Evolutionary conservation across 2,113 vertebrate genomes (phyloP), one percentile per base, ranked within the genome.

Genomic region (Protomyctophum bolini): DNA sequence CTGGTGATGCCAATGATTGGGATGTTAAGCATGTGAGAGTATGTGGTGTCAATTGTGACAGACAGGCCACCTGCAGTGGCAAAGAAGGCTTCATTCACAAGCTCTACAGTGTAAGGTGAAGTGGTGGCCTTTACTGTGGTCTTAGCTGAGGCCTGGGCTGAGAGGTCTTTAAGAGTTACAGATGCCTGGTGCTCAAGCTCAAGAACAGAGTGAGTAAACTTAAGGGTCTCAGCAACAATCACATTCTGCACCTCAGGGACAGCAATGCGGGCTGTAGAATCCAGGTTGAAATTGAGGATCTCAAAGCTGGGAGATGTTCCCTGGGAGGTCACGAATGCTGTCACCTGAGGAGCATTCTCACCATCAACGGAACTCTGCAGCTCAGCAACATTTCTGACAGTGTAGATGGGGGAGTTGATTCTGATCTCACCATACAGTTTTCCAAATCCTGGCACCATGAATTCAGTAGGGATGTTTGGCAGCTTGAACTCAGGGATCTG

Each of bases 361-460:
- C 70, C 91, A 63, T 83, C 72, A 15, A 94, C 96, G 52, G 81
- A 59, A 57, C 97, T 97, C 52, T 88, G 87, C 68, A 98, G 45
- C 67, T 92, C 91, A 77, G 88, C 94, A 77, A 88, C 85, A 7
- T 91, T 92, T 54, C 88, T 92, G 10, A 96, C 28, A 0, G 68
- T 89, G 74, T 97, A 94, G 81, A 97, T 84, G 4, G 97, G 95
- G 82, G 93, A 94, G 0, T 81, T 82, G 28, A 98, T 80, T 91
- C 70, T 95, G 72, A 97, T 88, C 83, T 90, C 70, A n/a, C 93
- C 82, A 33, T 86, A 87, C 14, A 99, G 81, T 82, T 95, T 98
- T 66, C 96, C 96, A 84, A 98, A 95, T 50, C 92, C 89, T 78
- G 96, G 96, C 6, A 95, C 6, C 63, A 78, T 73, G 0, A 95